A percentile compares a stretch with the other conserved stretches of the same genome.
phyloP scores from a whole-genome alignment of 2,888 invertebrate species.

The Acholoe squamosa region DNA sequence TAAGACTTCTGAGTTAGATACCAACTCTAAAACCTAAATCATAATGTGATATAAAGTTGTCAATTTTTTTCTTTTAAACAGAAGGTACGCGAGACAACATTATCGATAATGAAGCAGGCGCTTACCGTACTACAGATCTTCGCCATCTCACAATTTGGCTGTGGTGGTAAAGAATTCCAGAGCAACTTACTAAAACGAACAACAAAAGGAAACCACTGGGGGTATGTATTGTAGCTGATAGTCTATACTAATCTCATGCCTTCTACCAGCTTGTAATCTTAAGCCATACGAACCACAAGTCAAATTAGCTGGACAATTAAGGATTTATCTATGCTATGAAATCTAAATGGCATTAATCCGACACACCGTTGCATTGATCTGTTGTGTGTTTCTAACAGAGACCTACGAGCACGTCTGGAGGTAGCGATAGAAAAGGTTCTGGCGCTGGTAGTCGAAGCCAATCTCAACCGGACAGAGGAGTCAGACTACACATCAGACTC shows the following conservation, averaged over 20 bases:
- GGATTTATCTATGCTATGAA: not conserved
- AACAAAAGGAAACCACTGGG: slow-evolving; percentile 95
- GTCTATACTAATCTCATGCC: slow-evolving; percentile 17
- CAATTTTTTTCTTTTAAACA: slow-evolving; percentile 50
- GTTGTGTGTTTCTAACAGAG: slow-evolving; percentile 84
- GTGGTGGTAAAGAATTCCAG: slow-evolving; percentile 86
- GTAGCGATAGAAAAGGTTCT: slow-evolving; percentile 89
- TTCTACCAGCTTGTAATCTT: not conserved
- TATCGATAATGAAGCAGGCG: slow-evolving; percentile 90
- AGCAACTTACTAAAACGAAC: slow-evolving; percentile 93
- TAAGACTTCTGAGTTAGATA: too few relatives aligned
- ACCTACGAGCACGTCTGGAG: slow-evolving; percentile 95
- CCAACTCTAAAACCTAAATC: too few relatives aligned
- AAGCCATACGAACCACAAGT: not conserved
- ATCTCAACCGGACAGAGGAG: slow-evolving; percentile 79
- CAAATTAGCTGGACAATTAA: not conserved
- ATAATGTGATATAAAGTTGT: not conserved
- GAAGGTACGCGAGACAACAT: slow-evolving; percentile 73
- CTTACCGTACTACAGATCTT: slow-evolving; percentile 95
- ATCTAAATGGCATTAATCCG: too few relatives aligned
- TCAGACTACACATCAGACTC: slow-evolving; percentile 86
- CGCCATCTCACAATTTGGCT: slow-evolving; percentile 93
- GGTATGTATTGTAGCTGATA: slow-evolving; percentile 84
- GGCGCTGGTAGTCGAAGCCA: slow-evolving; percentile 84
- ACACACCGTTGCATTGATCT: too few relatives aligned